Percentiles rank a stretch among this genome's conserved stretches.
These are phyloP conservation scores for Gymnosoma rotundatum DNA, from an alignment of 2,888 invertebrate species.

Conservation along the genomic window DNA sequence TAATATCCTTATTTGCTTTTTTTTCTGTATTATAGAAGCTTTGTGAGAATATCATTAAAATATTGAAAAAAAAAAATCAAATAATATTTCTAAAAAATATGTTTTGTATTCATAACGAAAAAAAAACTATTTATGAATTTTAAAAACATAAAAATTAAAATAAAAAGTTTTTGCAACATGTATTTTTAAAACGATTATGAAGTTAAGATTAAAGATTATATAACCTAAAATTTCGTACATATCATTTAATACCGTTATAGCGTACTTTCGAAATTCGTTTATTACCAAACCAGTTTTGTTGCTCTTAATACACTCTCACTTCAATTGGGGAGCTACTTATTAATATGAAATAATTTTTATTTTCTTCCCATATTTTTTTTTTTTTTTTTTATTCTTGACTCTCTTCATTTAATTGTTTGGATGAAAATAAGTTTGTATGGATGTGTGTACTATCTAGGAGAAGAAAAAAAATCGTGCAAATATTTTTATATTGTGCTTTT, in stretches of 20 bases:
- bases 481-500: slow-evolving; percentile 67
- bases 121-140: no score
- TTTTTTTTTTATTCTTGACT: slow-evolving; percentile 12
- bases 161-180: no score
- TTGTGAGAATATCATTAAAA: no score
- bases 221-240: no score
- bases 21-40: no score
- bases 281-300: neutral
- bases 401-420: slow-evolving; percentile 2
- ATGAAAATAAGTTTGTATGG: neutral
- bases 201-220: no score
- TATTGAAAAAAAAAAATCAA: no score
- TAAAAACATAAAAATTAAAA: no score
- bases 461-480: slow-evolving; percentile 67
- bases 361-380: neutral
- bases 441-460: neutral
- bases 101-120: no score
- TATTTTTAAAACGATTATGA: no score
- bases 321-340: slow-evolving; percentile 39
- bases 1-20: no score
- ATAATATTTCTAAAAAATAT: no score
- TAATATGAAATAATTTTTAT: slow-evolving; percentile 17
- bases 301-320: slow-evolving; percentile 11
- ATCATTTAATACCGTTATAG: neutral
- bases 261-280: neutral